Percentiles rank a stretch among this genome's conserved stretches.
Evolutionary conservation across 2,888 invertebrate genomes (phyloP).

Genomic region (Eilema sororculum): DNA sequence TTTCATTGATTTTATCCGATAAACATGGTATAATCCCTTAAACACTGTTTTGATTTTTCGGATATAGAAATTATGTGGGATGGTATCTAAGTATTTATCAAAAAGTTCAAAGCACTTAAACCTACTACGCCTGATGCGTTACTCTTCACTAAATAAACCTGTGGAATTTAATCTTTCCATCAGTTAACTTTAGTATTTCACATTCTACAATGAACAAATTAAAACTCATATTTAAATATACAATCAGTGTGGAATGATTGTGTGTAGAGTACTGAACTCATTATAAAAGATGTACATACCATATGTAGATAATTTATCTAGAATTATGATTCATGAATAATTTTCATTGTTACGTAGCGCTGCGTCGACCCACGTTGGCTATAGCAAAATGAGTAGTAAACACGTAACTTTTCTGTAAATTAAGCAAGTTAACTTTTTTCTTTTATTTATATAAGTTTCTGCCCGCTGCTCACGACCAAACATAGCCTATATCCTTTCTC

Average conservation of each 20-base stretch:
- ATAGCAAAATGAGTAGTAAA: not conserved
- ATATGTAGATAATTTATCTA: not conserved
- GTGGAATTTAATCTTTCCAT: not conserved
- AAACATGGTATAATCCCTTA: no score
- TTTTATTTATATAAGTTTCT: no score
- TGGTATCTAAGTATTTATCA: no score
- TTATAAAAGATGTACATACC: not conserved
- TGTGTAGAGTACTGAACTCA: not conserved
- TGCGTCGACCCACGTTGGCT: not conserved
- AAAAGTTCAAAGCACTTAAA: not conserved
- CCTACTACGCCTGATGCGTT: not conserved
- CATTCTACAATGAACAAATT: not conserved
- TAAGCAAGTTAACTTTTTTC: no score
- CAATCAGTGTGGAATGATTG: not conserved
- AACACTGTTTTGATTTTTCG: no score
- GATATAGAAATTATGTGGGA: no score
- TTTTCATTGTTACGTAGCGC: not conserved
- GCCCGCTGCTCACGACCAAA: no score
- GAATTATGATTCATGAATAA: not conserved
- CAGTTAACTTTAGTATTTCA: not conserved
- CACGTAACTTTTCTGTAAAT: not conserved
- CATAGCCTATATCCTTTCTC: no score
- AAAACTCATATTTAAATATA: not conserved
- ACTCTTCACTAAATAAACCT: not conserved
- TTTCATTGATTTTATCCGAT: no score